Conservation (phyloP, 2,888 invertebrate species). For the Clunio marinus region DNA sequence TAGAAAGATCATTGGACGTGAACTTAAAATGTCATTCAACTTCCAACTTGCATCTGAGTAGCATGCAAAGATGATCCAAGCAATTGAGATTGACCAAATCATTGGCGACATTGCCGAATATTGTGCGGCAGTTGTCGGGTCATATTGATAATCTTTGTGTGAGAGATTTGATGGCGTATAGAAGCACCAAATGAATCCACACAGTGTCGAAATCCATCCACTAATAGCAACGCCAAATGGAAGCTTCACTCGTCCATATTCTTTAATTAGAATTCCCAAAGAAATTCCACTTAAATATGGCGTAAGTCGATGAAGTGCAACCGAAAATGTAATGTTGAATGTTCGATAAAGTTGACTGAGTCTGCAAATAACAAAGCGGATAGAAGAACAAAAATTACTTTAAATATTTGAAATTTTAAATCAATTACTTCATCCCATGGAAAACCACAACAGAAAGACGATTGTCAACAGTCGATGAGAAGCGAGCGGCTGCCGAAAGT, state of each 20-base stretch:
- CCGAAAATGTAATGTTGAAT: conserved; percentile 61
- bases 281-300: conserved; percentile 63
- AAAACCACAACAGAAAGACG: conserved; percentile 62
- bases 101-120: conserved; percentile 63
- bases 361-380: conserved; percentile 53
- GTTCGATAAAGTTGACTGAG: conserved; percentile 65
- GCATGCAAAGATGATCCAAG: conserved; percentile 63
- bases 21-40: conserved; percentile 55
- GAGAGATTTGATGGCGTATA: conserved; percentile 60
- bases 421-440: conserved; percentile 63
- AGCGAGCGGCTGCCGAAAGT: conserved; percentile 61
- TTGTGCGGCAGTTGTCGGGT: conserved; percentile 58
- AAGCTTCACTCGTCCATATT: conserved; percentile 50
- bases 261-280: conserved; percentile 57
- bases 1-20: conserved; percentile 57
- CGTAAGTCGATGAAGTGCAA: conserved; percentile 61
- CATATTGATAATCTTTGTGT: conserved; percentile 58
- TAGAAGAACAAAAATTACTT: neutral
- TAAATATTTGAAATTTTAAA: conserved; percentile 13
- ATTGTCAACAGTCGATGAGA: conserved; percentile 58
- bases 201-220: conserved; percentile 46
- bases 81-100: conserved; percentile 57
- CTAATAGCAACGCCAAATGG: conserved; percentile 44
- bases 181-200: conserved; percentile 53
- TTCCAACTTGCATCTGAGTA: conserved; percentile 56